Evolutionary conservation across 2,113 vertebrate genomes (phyloP).

Genomic region (Pseudonaja textilis): DNA sequence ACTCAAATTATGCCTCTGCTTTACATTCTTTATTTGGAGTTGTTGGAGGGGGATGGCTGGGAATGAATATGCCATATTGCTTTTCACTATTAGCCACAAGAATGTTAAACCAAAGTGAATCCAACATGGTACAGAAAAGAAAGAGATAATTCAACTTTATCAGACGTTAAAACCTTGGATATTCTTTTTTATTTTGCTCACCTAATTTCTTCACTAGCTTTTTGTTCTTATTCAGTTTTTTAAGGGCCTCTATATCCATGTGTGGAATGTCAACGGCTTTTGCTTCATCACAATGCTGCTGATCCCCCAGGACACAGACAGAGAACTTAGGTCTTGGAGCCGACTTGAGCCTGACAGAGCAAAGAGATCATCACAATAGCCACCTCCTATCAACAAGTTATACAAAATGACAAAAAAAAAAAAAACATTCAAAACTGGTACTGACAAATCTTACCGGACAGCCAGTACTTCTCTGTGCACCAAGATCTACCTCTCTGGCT

Average conservation of each 20-base stretch:
- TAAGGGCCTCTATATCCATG: constrained; percentile 97
- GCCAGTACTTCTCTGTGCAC: constrained; percentile 59
- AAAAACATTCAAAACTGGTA: background rate
- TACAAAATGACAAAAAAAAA: rapidly evolving
- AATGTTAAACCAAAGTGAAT: background rate
- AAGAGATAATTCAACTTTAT: background rate
- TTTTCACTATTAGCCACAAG: background rate
- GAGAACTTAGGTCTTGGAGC: constrained; percentile 96
- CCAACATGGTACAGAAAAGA: background rate
- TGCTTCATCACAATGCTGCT: constrained; percentile 98
- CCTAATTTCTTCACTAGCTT: constrained; percentile 94
- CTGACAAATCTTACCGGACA: constrained; percentile 77
- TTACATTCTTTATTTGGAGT: background rate
- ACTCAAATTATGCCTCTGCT: background rate
- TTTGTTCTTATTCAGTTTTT: constrained; percentile 98
- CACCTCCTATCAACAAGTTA: rapidly evolving
- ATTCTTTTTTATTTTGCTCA: constrained; percentile 49
- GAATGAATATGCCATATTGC: background rate
- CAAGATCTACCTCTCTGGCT: constrained; percentile 68
- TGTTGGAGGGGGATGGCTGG: background rate
- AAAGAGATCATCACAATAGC: rapidly evolving
- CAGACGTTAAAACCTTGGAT: background rate
- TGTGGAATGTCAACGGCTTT: constrained; percentile 92
- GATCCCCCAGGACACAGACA: constrained; percentile 94
- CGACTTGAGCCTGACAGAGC: constrained; percentile 84